A percentile compares a stretch with the other conserved stretches of the same genome.
Conservation (phyloP, 1,140 invertebrate genomes). For the Conus ventricosus region DNA sequence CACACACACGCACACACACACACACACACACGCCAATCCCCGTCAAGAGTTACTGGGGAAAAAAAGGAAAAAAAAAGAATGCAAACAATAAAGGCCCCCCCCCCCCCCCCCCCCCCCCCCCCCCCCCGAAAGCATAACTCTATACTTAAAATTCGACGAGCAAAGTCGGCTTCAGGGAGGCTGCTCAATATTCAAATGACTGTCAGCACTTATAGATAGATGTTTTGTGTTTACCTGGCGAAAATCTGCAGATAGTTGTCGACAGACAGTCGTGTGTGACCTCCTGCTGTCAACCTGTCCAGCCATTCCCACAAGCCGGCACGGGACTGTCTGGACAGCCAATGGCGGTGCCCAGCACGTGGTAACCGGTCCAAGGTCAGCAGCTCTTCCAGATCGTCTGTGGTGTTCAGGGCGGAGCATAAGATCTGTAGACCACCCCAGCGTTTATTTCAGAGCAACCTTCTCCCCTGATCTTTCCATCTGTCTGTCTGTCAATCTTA, state of each 20-base stretch:
- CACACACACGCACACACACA: too few relatives aligned
- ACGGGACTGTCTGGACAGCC: background rate
- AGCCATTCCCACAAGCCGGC: background rate
- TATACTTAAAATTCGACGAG: too few relatives aligned
- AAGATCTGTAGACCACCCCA: background rate
- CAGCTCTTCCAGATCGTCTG: background rate
- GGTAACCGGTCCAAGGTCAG: conserved; percentile 6
- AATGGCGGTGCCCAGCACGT: background rate
- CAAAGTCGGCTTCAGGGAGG: too few relatives aligned
- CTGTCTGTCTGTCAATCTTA: too few relatives aligned
- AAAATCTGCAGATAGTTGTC: conserved; percentile 10
- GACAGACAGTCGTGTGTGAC: background rate
- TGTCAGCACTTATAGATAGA: background rate
- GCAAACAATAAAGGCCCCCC: too few relatives aligned
- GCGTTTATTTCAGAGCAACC: too few relatives aligned
- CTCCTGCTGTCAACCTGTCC: background rate
- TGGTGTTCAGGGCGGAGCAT: background rate
- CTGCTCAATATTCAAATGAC: too few relatives aligned
- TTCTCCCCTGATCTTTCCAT: background rate
- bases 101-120: too few relatives aligned
- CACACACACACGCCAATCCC: too few relatives aligned
- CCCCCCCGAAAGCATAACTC: too few relatives aligned
- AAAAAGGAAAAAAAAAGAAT: too few relatives aligned
- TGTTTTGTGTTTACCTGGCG: background rate
- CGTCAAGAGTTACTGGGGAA: too few relatives aligned